A percentile compares a stretch with the other conserved stretches of the same genome.
These are phyloP conservation scores for Amphiprion ocellaris DNA, from an alignment of 2,113 vertebrate species.

Conservation along the genomic window DNA sequence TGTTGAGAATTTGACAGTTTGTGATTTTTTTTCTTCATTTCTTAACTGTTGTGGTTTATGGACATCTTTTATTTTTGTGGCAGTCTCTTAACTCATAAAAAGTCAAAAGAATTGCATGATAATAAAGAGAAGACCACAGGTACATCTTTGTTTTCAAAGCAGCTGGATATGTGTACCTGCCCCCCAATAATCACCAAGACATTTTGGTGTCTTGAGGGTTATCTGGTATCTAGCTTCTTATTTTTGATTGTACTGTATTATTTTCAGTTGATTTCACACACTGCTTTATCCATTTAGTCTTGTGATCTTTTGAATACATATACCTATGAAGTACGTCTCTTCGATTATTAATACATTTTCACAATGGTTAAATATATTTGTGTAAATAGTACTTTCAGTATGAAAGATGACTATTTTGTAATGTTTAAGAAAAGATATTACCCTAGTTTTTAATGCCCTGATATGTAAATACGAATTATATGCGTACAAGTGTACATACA, in stretches of 20 bases:
- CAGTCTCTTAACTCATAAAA: constrained; percentile 76
- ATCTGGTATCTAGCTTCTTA: constrained; percentile 71
- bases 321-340: constrained; percentile 77
- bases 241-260: constrained; percentile 75
- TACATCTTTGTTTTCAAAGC: constrained; percentile 72
- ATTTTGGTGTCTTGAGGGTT: constrained; percentile 71
- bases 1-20: constrained; percentile 76
- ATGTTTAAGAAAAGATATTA: constrained; percentile 85
- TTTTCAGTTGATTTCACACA: constrained; percentile 71
- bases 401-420: constrained; percentile 90
- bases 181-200: constrained; percentile 60
- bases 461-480: constrained; percentile 86
- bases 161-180: constrained; percentile 71
- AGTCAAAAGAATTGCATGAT: constrained; percentile 82
- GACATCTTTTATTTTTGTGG: constrained; percentile 64
- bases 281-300: constrained; percentile 76
- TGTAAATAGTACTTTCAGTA: constrained; percentile 89
- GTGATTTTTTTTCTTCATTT: constrained; percentile 66
- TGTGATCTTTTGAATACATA: constrained; percentile 80
- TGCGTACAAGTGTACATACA: constrained; percentile 87
- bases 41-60: constrained; percentile 76
- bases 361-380: constrained; percentile 85
- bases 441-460: constrained; percentile 87
- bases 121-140: constrained; percentile 75
- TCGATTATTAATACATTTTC: constrained; percentile 82